phyloP scores from a whole-genome alignment of 2,113 vertebrate genomes.

The Trachemys scripta region DNA sequence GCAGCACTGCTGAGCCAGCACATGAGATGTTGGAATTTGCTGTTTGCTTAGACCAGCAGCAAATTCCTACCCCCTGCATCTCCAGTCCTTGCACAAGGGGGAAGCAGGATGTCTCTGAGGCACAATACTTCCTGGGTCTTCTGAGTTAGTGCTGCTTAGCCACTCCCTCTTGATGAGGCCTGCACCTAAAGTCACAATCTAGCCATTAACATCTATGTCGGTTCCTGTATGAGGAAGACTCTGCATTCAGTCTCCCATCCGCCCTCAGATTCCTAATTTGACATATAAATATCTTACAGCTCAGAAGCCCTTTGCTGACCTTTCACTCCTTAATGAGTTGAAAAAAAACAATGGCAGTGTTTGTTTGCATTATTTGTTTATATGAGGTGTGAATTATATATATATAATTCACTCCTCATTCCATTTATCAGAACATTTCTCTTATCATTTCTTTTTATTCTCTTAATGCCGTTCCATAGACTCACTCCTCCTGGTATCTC shows the following conservation, averaged over 20 bases:
- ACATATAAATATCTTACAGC: neutral
- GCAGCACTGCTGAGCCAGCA: neutral
- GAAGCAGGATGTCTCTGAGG: neutral
- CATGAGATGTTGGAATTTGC: too few species aligned
- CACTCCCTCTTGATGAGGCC: neutral
- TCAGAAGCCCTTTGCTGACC: neutral
- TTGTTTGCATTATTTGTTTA: neutral
- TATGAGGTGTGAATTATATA: too few species aligned
- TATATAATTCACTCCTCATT: neutral
- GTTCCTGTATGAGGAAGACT: neutral
- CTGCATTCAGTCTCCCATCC: neutral
- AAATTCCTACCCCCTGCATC: neutral
- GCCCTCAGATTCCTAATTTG: neutral
- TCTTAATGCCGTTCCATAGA: accelerated
- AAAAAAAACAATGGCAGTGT: neutral
- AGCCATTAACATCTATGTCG: neutral
- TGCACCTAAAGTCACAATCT: neutral
- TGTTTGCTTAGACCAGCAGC: too few species aligned
- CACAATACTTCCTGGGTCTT: neutral
- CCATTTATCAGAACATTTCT: neutral
- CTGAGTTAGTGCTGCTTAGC: neutral
- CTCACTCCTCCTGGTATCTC: neutral
- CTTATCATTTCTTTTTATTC: neutral
- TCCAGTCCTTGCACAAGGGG: neutral
- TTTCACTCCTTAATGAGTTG: neutral